Base-by-base conservation (phyloP, 2,113 vertebrate genomes). In the Oncorhynchus mykiss region DNA sequence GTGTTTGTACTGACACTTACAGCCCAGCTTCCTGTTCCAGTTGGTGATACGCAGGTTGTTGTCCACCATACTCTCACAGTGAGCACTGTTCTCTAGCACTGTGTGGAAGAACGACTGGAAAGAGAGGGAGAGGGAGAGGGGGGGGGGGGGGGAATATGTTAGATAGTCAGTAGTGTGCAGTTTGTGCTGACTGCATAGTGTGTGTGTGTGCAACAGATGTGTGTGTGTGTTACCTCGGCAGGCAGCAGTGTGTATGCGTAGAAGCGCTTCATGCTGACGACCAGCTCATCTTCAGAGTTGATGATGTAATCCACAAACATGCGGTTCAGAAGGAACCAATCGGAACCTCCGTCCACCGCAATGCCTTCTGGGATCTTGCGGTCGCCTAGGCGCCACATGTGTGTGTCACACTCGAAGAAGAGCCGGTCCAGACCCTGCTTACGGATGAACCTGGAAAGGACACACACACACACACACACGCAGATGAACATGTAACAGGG, bases 351-450 rank as follows among this genome's bases (percentile, higher is more conserved):
- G 3, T 99, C 98, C 0, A 99, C 96, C 0, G 95, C 82, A 0
- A 99, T 94, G 82, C 97, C 97, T 67, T 99, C 97, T 0, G 98
- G 98, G 89, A 99, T 99, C 82, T 93, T 95, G 18, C 98, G 91
- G 90, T 99, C 97, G 0, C 98, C 97, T 2, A 99, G 94, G 22
- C 98, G 96, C 98, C 98, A 99, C 98, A 99, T 99, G 92, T 99
- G 98, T 0, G 96, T 96, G 4, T 99, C 97, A 0, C 98, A 99
- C 88, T 99, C 97, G 68, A 95, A 94, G 93, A 99, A 99, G 13
- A 99, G 95, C 16, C 98, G 92, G 79, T 99, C 98, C 86, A 99
- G 91, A 9, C 98, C 98, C 76, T 99, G 98, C 22, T 99, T 99
- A 6, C 97, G 93, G 87, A 99, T 98, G 85, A 99, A 99, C 22